These are phyloP conservation scores for Phrynosoma blainvillii DNA, from an alignment of 2,113 vertebrate genomes.

Conservation along the genomic window DNA sequence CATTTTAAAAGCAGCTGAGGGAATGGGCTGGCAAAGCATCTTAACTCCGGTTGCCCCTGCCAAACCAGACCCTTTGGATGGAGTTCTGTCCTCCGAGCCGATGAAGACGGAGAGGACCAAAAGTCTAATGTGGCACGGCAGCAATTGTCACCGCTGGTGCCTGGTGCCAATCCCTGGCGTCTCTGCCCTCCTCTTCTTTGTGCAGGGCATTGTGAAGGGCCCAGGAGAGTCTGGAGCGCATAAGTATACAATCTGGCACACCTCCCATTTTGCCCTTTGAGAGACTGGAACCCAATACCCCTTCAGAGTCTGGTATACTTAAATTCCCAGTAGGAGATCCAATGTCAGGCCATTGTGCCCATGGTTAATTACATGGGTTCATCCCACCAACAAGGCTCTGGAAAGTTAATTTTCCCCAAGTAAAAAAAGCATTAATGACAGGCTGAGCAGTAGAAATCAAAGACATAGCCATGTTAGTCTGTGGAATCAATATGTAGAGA, in stretches of 20 bases:
- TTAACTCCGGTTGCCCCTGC: too few species aligned
- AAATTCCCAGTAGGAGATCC: conserved; percentile 23
- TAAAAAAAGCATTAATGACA: not conserved
- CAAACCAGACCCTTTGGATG: too few species aligned
- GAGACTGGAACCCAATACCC: not conserved
- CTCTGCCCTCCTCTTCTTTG: conserved; percentile 26
- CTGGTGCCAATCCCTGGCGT: conserved; percentile 11
- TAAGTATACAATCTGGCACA: too few species aligned
- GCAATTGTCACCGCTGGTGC: conserved; percentile 12
- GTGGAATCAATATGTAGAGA: too few species aligned
- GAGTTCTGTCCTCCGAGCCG: not conserved
- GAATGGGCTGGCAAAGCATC: too few species aligned
- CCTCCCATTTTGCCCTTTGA: conserved; percentile 38
- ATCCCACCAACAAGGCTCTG: not conserved
- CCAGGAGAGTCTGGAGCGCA: not conserved
- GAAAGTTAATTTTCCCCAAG: not conserved
- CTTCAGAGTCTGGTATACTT: conserved; percentile 14
- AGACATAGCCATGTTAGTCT: too few species aligned
- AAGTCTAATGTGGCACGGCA: conserved; percentile 9
- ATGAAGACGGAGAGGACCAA: conserved; percentile 35
- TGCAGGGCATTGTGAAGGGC: conserved; percentile 15
- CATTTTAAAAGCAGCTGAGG: too few species aligned
- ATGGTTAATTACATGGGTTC: conserved; percentile 13
- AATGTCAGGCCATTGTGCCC: not conserved
- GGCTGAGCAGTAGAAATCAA: too few species aligned